Conservation (phyloP, 2,113 vertebrate species). For the Ginglymostoma cirratum region DNA sequence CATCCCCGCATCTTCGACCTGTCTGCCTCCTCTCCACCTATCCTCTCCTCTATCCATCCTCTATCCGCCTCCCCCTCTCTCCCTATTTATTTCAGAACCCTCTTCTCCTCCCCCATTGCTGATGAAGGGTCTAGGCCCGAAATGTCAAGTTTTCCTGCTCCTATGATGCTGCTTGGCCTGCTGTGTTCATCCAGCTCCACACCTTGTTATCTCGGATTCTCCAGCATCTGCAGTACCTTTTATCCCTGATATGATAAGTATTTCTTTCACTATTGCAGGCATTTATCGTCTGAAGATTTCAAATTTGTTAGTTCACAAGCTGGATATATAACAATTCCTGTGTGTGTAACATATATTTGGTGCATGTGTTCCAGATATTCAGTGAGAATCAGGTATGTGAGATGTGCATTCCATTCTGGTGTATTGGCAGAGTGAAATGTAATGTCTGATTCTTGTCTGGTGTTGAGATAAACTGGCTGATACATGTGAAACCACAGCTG, state of each 20-base stretch:
- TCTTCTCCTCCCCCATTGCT: too few relatives aligned
- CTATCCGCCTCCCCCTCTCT: too few relatives aligned
- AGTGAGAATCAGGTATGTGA: background rate
- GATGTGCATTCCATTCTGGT: constrained; percentile 8
- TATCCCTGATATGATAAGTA: background rate
- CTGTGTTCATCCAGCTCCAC: too few relatives aligned
- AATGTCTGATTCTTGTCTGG: background rate
- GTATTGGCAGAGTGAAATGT: constrained; percentile 5
- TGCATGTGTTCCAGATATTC: background rate
- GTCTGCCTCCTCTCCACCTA: too few relatives aligned
- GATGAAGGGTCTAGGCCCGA: too few relatives aligned
- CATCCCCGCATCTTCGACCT: too few relatives aligned
- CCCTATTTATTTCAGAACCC: too few relatives aligned
- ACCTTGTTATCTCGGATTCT: too few relatives aligned
- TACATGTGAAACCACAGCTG: constrained; percentile 8
- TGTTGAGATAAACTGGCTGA: background rate
- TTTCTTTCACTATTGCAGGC: background rate
- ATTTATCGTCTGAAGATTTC: background rate
- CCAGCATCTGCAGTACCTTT: too few relatives aligned
- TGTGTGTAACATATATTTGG: background rate
- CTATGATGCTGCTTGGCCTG: too few relatives aligned
- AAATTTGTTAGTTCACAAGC: background rate
- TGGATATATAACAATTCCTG: background rate
- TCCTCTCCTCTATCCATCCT: too few relatives aligned
- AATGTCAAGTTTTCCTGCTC: too few relatives aligned